Evolutionary conservation across 2,888 invertebrate genomes (phyloP).

Genomic region (Busseola fusca): DNA sequence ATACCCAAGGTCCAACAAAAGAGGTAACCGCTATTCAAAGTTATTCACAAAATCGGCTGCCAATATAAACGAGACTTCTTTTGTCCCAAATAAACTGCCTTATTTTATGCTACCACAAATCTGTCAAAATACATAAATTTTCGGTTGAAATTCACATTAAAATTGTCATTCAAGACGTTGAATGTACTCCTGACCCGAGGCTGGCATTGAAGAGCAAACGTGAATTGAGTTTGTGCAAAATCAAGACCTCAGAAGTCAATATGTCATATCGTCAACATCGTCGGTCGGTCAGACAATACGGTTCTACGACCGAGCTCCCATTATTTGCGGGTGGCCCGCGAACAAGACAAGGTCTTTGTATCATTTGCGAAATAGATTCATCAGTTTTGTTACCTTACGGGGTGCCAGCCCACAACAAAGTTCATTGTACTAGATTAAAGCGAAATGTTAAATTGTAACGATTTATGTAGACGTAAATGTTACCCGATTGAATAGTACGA

Average conservation of each 20-base stretch:
- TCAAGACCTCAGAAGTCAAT: conserved; percentile 73
- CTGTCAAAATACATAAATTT: conserved; percentile 55
- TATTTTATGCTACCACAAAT: conserved; percentile 35
- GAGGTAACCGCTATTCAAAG: conserved; percentile 15
- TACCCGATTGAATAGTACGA: conserved; percentile 2
- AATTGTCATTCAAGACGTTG: conserved; percentile 50
- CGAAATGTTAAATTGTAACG: conserved; percentile 39
- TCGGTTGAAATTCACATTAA: conserved; percentile 47
- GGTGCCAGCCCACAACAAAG: conserved; percentile 52
- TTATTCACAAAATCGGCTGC: conserved; percentile 36
- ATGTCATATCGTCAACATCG: conserved; percentile 75
- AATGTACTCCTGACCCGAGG: conserved; percentile 54
- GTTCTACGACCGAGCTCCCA: conserved; percentile 67
- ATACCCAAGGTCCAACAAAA: conserved; percentile 24
- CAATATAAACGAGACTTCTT: conserved; percentile 9
- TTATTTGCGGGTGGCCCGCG: conserved; percentile 83
- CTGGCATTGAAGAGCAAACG: conserved; percentile 59
- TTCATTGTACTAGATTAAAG: conserved; percentile 45
- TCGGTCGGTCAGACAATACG: conserved; percentile 70
- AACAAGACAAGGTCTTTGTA: conserved; percentile 71
- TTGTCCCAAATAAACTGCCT: conserved; percentile 22
- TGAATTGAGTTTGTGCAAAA: conserved; percentile 69
- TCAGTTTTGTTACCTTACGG: conserved; percentile 75
- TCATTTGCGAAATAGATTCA: conserved; percentile 76
- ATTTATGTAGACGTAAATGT: conserved; percentile 28